Evolutionary conservation across 2,888 invertebrate genomes (phyloP).

Genomic region (Psylliodes chrysocephalus): DNA sequence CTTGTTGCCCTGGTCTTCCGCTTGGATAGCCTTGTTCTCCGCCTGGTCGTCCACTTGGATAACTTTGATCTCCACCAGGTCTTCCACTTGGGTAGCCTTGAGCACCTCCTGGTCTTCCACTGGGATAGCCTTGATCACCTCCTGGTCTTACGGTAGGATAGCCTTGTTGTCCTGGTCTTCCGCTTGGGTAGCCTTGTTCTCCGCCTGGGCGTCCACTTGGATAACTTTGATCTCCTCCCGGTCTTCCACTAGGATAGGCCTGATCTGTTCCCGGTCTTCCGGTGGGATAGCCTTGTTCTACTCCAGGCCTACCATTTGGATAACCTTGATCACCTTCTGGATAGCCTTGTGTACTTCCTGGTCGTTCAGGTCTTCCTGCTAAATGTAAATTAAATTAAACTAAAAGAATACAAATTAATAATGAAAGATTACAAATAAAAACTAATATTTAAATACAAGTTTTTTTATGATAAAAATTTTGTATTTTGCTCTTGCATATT

Average conservation of each 20-base stretch:
- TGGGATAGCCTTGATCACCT: slow-evolving; percentile 14
- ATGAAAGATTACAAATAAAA: too few species aligned
- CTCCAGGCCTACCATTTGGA: slow-evolving; percentile 55
- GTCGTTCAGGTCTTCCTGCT: slow-evolving; percentile 43
- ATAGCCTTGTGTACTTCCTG: slow-evolving; percentile 54
- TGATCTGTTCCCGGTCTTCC: slow-evolving; percentile 36
- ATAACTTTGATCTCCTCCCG: slow-evolving; percentile 24
- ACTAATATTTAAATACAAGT: too few species aligned
- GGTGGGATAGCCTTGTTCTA: slow-evolving; percentile 45
- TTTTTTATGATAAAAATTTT: too few species aligned
- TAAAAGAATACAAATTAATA: too few species aligned
- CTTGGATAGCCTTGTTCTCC: slow-evolving; percentile 43
- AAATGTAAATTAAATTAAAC: too few species aligned
- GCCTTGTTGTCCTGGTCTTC: slow-evolving; percentile 27
- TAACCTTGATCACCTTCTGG: slow-evolving; percentile 46
- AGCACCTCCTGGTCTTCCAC: not conserved
- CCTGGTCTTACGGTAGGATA: slow-evolving; percentile 41
- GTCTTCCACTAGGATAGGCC: slow-evolving; percentile 37
- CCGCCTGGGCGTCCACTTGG: slow-evolving; percentile 49
- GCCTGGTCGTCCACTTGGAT: slow-evolving; percentile 41
- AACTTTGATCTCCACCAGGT: slow-evolving; percentile 41
- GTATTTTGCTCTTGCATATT: too few species aligned
- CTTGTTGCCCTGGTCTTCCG: slow-evolving; percentile 48
- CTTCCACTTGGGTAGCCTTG: slow-evolving; percentile 30
- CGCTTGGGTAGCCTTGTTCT: slow-evolving; percentile 27